Evolutionary conservation across 2,888 invertebrate species (phyloP), one percentile per base, ranked within the genome.

Genomic region (Neoitamus cyanurus): DNA sequence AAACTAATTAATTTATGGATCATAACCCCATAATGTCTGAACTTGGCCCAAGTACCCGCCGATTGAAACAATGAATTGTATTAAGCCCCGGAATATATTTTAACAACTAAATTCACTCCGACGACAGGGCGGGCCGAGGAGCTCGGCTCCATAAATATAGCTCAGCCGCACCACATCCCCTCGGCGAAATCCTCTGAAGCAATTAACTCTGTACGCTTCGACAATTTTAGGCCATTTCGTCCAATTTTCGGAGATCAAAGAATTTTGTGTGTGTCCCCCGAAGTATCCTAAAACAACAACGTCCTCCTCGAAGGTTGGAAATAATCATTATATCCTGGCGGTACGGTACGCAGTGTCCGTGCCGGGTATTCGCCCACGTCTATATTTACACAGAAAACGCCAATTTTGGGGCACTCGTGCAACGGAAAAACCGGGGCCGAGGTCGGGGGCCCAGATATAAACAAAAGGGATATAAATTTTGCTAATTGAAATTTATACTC

Each of bases 401-500:
- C 82, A 82, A 69, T 82, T 82, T 82, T 69, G 6, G 28, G 82
- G 82, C 42, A 68, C 36, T 82, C 36, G 69, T 36, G 36, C 69
- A 68, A 69, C 28, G 28, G 15, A 69, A 82, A 68, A 31, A 25
- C 36, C 46, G 48, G 31, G 36, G 36, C 20, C 36, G 69, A 69
- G 68, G 34, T 48, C 28, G 69, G 69, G 82, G 82, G 36, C 82
- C 69, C 42, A 69, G 82, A 82, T 82, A 82, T 83, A 83, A 85
- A 78, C 83, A 83, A 82, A 85, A 85, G 83, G 85, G 85, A 85
- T 85, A 86, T 85, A 85, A 85, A 86, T 86, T 86, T 85, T 77
- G 80, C 86, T 86, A 86, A 86, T 86, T 86, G 86, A 86, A 86
- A 86, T 86, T 86, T 86, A 86, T 86, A 85, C 84, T 70, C 84